A percentile compares a stretch with the other conserved stretches of the same genome.
Evolutionary conservation across 2,113 vertebrate genomes (phyloP).

Genomic region (Lampris incognitus): DNA sequence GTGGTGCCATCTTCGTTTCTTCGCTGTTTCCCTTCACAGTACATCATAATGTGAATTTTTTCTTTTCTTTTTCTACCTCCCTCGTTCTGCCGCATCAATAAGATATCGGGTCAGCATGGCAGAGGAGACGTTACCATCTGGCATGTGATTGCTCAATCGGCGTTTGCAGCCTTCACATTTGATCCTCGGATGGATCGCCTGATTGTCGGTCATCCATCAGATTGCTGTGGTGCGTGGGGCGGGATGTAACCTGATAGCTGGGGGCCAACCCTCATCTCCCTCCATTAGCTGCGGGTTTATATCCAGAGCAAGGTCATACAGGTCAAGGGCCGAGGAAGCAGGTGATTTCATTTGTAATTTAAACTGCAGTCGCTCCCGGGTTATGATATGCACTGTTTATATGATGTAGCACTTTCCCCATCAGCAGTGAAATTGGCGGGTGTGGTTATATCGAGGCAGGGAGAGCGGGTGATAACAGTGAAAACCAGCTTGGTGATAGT

Average conservation of each 20-base stretch:
- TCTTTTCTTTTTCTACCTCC: neutral
- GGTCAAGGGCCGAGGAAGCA: slow-evolving; percentile 30
- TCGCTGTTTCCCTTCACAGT: neutral
- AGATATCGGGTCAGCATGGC: neutral
- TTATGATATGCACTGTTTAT: neutral
- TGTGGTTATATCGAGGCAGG: neutral
- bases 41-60: too few relatives aligned
- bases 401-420: neutral
- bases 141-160: slow-evolving; percentile 19
- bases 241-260: neutral
- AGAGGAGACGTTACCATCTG: neutral
- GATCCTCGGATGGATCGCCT: neutral
- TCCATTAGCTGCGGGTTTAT: slow-evolving; percentile 35
- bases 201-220: neutral
- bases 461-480: neutral
- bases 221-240: neutral
- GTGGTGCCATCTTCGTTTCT: neutral
- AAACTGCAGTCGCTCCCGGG: slow-evolving; percentile 17
- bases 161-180: neutral
- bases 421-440: neutral
- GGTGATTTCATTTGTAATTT: slow-evolving; percentile 50
- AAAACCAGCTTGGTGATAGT: neutral
- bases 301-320: slow-evolving; percentile 4
- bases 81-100: neutral
- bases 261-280: neutral